Base-by-base conservation (phyloP, 2,888 invertebrate genomes). In the Ophioninae sp. region DNA sequence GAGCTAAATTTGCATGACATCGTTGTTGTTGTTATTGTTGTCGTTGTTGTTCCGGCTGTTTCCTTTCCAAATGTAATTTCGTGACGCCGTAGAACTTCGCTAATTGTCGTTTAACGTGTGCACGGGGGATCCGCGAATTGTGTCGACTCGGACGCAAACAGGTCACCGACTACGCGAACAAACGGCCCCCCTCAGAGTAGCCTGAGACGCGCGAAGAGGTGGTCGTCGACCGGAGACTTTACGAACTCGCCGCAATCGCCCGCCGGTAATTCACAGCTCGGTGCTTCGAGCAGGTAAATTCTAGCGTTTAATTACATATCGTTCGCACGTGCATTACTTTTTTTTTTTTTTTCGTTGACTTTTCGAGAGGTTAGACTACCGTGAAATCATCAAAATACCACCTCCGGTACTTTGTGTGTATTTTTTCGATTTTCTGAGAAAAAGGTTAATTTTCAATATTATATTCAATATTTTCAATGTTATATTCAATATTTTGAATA, bases 211-310 rank as follows among this genome's bases (percentile, higher is more conserved):
- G 93, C 94, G 81, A 97, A 97, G 93, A 93, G 97, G 79, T 97
- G 97, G 97, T 97, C 95, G 90, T 97, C 97, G 23, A 97, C 97
- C 0, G 96, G 97, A 6, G 97, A 97, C 93, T 97, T 97, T 94
- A 95, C 95, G 90, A 93, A 95, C 88, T 92, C 93, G 65, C 91
- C 93, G 79, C 91, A 92, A 87, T 89, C 89, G 64, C 88, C 92
- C 78, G 90, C 89, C 77, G 90, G 88, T 83, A 91, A 89, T 87
- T 87, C 92, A 73, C 93, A 93, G 89, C 89, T 93, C 87, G 91
- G 92, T 88, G 91, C 93, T 83, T 92, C 93, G 86, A 84, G 82
- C 84, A 93, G 94, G 94, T 92, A 93, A 93, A 88, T 64, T 58
- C 68, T 3, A 51, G 51, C 65, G 20, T 44, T 44, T 10, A 20